Percentiles rank a stretch among this genome's conserved stretches.
Evolutionary conservation across 2,888 invertebrate species (phyloP).

Genomic region (Trichogramma evanescens): DNA sequence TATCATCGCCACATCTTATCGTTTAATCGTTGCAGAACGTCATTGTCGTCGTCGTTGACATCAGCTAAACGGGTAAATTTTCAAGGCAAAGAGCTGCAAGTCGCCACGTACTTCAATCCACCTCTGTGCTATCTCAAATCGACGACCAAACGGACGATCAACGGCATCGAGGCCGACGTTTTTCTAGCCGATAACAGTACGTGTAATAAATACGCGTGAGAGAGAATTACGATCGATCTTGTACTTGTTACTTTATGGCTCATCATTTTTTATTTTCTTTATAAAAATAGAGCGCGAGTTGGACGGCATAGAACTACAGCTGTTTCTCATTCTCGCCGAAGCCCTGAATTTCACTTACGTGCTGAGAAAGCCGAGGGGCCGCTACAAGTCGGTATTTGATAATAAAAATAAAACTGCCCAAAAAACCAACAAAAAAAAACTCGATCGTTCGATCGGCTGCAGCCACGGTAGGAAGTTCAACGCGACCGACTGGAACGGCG

Average conservation of each 20-base stretch:
- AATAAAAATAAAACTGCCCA: too few relatives aligned
- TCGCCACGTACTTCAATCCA: constrained; percentile 31
- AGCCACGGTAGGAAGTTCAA: constrained; percentile 35
- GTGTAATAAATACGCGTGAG: too few relatives aligned
- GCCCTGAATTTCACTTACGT: constrained; percentile 38
- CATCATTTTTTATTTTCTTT: constrained; percentile 4
- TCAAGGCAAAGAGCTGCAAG: constrained; percentile 30
- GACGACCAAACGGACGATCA: constrained; percentile 28
- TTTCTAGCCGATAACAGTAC: constrained; percentile 30
- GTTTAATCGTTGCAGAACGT: too few relatives aligned
- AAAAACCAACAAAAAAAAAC: not conserved
- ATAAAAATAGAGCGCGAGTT: constrained; percentile 28
- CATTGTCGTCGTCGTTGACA: not conserved
- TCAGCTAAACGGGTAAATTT: constrained; percentile 22
- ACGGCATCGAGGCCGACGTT: constrained; percentile 28
- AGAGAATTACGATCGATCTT: too few relatives aligned
- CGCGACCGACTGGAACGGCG: constrained; percentile 32
- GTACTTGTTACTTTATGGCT: too few relatives aligned
- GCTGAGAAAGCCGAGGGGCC: constrained; percentile 29
- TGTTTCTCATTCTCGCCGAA: constrained; percentile 36
- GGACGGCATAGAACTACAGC: constrained; percentile 36
- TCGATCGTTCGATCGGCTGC: not conserved
- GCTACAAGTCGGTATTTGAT: constrained; percentile 25
- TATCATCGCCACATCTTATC: too few relatives aligned
- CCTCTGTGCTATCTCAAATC: constrained; percentile 33